Percentiles rank a stretch among this genome's conserved stretches.
Conservation (phyloP, 2,797 vertebrate genomes). For the Nasua narica region DNA sequence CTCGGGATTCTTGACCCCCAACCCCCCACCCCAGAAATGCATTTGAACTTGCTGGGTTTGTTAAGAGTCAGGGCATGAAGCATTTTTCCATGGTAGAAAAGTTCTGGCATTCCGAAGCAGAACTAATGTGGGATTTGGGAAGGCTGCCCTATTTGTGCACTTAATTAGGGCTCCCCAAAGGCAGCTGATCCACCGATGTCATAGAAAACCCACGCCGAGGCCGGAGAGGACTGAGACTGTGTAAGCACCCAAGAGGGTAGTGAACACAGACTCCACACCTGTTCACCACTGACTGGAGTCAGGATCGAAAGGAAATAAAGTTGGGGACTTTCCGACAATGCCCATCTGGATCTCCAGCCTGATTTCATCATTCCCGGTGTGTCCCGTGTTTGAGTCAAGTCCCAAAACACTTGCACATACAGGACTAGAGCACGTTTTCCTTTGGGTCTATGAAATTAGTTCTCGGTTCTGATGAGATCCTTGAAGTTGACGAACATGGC, state of each 20-base stretch:
- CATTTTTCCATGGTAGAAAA: slow-evolving; percentile 76
- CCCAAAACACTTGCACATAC: background rate
- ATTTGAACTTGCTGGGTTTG: slow-evolving; percentile 69
- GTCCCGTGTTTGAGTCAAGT: background rate
- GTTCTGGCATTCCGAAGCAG: slow-evolving; percentile 71
- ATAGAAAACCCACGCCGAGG: slow-evolving; percentile 66
- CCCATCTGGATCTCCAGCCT: slow-evolving; percentile 41
- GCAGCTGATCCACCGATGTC: slow-evolving; percentile 75
- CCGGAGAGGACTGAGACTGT: slow-evolving; percentile 68
- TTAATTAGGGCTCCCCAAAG: slow-evolving; percentile 79
- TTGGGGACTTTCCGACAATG: slow-evolving; percentile 2
- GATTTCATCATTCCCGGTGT: background rate
- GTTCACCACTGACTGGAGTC: slow-evolving; percentile 44
- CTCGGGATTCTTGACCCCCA: slow-evolving; percentile 62
- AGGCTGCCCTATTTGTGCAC: slow-evolving; percentile 73
- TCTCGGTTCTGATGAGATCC: slow-evolving; percentile 7
- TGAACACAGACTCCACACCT: slow-evolving; percentile 72
- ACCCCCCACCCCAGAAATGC: slow-evolving; percentile 46
- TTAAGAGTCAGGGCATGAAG: slow-evolving; percentile 70
- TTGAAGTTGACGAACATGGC: background rate
- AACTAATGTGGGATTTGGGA: slow-evolving; percentile 80
- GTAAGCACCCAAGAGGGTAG: slow-evolving; percentile 49
- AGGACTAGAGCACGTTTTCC: background rate
- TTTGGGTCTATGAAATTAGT: background rate
- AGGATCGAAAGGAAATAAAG: background rate